Evolutionary conservation across 1,140 invertebrate species (phyloP).

Genomic region (Tetraneura akinire): DNA sequence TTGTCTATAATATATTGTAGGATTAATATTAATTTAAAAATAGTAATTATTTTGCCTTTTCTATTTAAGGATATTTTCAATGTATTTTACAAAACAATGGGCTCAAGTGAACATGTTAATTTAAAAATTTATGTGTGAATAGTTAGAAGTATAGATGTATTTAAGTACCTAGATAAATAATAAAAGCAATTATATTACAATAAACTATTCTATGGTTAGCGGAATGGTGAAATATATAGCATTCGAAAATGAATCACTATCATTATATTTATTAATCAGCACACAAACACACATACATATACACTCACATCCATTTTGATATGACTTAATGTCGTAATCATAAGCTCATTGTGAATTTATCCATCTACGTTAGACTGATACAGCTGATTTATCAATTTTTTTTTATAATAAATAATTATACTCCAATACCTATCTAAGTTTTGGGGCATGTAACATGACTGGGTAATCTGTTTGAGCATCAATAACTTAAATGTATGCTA

Average conservation of each 20-base stretch:
- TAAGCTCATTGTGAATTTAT: background rate
- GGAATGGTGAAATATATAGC: too few species aligned
- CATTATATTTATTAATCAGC: background rate
- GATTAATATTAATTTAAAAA: background rate
- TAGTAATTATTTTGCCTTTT: background rate
- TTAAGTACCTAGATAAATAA: too few species aligned
- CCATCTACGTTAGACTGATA: background rate
- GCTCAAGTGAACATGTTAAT: too few species aligned
- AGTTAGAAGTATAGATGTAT: too few species aligned
- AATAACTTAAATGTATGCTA: background rate
- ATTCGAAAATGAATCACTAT: background rate
- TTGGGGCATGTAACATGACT: constrained; percentile 28
- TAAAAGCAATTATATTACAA: too few species aligned
- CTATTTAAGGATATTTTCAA: background rate
- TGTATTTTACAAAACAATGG: too few species aligned
- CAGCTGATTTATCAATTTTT: background rate
- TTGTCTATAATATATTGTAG: background rate
- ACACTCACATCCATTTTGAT: background rate
- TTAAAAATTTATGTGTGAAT: too few species aligned
- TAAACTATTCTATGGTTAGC: too few species aligned
- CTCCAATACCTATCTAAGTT: constrained; percentile 6
- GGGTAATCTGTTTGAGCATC: constrained; percentile 44
- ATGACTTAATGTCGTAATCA: background rate
- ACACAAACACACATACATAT: background rate
- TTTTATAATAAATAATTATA: constrained; percentile 33